Evolutionary conservation across 2,113 vertebrate genomes (phyloP), one percentile per base, ranked within the genome.

Genomic region (Acanthisitta chloris): DNA sequence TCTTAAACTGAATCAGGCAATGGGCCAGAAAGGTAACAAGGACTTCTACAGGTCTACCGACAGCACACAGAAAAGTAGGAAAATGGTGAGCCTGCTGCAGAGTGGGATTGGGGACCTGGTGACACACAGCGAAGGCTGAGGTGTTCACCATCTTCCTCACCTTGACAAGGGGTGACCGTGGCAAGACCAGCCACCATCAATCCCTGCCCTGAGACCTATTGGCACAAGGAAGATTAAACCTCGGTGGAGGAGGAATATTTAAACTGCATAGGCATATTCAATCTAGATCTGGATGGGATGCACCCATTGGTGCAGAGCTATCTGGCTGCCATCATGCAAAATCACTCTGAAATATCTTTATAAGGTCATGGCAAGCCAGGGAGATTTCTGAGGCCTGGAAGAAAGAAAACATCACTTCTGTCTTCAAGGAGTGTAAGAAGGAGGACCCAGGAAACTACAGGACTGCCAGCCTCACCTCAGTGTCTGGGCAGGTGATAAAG

Each of bases 1-100:
- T 28, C 33, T 38, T 25, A 86, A 49, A 6, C 11, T 67, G 52
- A 83, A 77, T 21, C 34, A 67, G 67, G 10, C n/a, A 34, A 67
- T 0, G 0, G 28, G 6, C 25, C 83, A 33, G 19, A 54, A 71
- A 67, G 26, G 33, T 34, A 52, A 48, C 19, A 49, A 67, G 24
- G 51, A 70, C n/a, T 70, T 38, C n/a, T 65, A 42, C 17, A 49
- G 13, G 7, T 81, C 8, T 40, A 42, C 6, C 0, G 1, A 42
- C 23, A 84, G 21, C 10, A 84, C 81, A 70, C 2, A 24, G 24
- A 46, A 73, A 85, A 43, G 12, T 25, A 46, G 12, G n/a, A n/a
- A n/a, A n/a, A n/a, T n/a, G n/a, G 43, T 64, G 54, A 25, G 8
- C 38, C 12, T 0, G 0, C 21, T 49, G 28, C 16, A 23, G 42